phyloP scores from a whole-genome alignment of 2,888 invertebrate species.

The Helobdella robusta region DNA sequence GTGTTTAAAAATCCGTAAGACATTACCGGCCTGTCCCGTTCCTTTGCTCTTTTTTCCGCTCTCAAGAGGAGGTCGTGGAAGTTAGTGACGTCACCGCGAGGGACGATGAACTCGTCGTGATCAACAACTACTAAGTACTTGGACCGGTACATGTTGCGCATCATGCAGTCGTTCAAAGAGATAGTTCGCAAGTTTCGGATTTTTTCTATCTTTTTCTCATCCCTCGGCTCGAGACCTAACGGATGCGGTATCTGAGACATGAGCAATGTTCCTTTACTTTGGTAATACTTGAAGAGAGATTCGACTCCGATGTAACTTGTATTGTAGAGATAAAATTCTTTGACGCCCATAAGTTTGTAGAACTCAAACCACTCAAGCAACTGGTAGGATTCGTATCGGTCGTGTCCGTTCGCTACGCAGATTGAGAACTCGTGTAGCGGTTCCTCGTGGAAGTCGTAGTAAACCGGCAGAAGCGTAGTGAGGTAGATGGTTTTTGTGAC shows the following conservation, averaged over 20 bases:
- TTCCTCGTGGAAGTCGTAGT: constrained; percentile 2
- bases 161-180: constrained; percentile 35
- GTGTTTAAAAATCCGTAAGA: constrained; percentile 32
- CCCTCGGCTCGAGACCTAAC: background rate
- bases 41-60: background rate
- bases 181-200: constrained; percentile 26
- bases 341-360: constrained; percentile 31
- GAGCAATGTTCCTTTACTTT: constrained; percentile 24
- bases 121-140: constrained; percentile 25
- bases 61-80: background rate
- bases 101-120: constrained; percentile 29
- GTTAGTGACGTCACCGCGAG: constrained; percentile 22
- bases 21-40: constrained; percentile 14
- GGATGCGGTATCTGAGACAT: constrained; percentile 31
- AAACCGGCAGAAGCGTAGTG: constrained; percentile 27
- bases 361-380: constrained; percentile 35
- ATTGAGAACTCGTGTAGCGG: constrained; percentile 33
- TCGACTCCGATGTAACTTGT: constrained; percentile 14
- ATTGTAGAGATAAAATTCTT: constrained; percentile 33
- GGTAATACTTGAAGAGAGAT: constrained; percentile 30
- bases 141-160: constrained; percentile 32
- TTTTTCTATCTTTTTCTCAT: background rate
- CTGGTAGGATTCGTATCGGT: constrained; percentile 4
- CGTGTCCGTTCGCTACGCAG: constrained; percentile 33
- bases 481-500: too few relatives aligned